Evolutionary conservation across 2,888 invertebrate genomes (phyloP).

Genomic region (Bhutanitis thaidina): DNA sequence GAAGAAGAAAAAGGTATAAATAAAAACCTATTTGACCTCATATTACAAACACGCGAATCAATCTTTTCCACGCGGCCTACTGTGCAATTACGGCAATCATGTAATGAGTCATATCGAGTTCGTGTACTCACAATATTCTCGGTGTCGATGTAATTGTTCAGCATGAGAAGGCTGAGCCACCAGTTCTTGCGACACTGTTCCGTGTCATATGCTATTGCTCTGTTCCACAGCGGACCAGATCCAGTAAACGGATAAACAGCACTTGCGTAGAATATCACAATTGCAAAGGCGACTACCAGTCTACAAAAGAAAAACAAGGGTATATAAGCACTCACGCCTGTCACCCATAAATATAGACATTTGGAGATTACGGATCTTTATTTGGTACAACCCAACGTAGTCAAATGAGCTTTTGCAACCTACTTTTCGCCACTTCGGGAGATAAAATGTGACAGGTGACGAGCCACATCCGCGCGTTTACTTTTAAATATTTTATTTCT

Average conservation of each 20-base stretch:
- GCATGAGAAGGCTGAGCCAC: slow-evolving; percentile 82
- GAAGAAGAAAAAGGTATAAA: no score
- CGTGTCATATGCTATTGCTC: slow-evolving; percentile 67
- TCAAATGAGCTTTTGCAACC: no score
- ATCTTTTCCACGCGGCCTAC: not conserved
- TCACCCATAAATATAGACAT: no score
- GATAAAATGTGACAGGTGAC: no score
- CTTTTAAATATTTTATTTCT: no score
- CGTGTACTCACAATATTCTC: slow-evolving; percentile 75
- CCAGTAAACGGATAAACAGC: slow-evolving; percentile 78
- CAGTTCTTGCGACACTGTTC: slow-evolving; percentile 78
- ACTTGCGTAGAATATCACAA: slow-evolving; percentile 78
- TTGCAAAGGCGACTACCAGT: slow-evolving; percentile 76
- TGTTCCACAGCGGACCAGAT: slow-evolving; percentile 81
- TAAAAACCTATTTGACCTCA: not conserved
- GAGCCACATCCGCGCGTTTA: no score
- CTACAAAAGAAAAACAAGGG: slow-evolving; percentile 42
- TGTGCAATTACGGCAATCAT: not conserved
- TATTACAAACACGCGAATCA: not conserved
- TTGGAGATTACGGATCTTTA: no score
- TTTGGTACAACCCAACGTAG: no score
- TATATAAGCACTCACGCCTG: no score
- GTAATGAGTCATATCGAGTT: not conserved
- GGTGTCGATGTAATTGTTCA: slow-evolving; percentile 80
- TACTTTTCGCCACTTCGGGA: no score